A percentile compares a stretch with the other conserved stretches of the same genome.
phyloP scores from a whole-genome alignment of 2,797 vertebrate species.

The Onychomys torridus region DNA sequence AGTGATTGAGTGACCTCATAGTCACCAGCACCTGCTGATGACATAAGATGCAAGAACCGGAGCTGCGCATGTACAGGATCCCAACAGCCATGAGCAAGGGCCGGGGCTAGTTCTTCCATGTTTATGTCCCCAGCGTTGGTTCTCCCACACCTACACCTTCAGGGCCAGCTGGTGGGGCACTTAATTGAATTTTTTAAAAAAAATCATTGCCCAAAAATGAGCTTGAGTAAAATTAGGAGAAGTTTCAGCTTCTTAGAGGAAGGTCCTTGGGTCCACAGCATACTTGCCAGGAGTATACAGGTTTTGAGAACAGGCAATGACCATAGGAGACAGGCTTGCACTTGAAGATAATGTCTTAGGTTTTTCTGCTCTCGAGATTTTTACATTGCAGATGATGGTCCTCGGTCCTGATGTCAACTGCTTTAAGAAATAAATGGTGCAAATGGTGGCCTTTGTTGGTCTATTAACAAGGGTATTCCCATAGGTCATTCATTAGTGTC shows the following conservation, averaged over 20 bases:
- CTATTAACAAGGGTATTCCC: not conserved
- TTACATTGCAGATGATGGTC: not conserved
- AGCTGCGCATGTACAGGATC: no score
- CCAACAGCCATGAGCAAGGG: not conserved
- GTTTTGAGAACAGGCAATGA: not conserved
- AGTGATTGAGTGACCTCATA: no score
- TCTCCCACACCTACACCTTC: not conserved
- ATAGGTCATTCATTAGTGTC: not conserved
- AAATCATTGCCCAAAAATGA: not conserved
- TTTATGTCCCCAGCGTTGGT: not conserved
- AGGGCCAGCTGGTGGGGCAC: not conserved
- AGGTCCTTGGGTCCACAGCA: not conserved
- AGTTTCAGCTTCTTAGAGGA: constrained; percentile 31
- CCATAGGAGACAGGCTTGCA: not conserved
- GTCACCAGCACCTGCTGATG: no score
- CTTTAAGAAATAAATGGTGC: not conserved
- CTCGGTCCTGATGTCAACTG: not conserved
- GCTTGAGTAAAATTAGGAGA: constrained; percentile 18
- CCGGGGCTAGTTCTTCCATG: not conserved
- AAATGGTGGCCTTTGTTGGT: not conserved
- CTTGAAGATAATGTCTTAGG: constrained; percentile 11
- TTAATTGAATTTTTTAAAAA: not conserved
- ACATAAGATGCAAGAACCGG: no score
- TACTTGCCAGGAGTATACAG: not conserved
- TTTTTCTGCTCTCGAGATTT: not conserved